These are phyloP conservation scores for Teinopalpus imperialis DNA, from an alignment of 2,888 invertebrate species.

Conservation along the genomic window DNA sequence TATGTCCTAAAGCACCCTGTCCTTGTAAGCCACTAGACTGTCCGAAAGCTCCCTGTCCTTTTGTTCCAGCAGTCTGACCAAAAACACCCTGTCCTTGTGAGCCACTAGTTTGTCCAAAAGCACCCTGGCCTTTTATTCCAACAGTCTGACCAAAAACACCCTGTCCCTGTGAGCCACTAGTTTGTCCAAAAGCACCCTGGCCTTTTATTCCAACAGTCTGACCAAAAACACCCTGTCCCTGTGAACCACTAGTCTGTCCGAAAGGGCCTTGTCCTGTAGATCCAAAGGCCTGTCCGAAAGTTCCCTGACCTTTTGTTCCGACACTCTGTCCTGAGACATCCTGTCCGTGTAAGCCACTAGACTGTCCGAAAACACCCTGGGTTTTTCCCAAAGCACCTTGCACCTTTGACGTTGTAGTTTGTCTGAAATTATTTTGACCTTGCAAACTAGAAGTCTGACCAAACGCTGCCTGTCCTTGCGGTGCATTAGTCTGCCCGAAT, in stretches of 20 bases:
- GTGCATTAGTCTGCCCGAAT: constrained; percentile 12
- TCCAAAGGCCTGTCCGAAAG: background rate
- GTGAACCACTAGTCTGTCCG: background rate
- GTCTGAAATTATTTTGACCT: background rate
- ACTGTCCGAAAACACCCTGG: constrained; percentile 9
- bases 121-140: constrained; percentile 21
- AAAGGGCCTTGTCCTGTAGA: constrained; percentile 3
- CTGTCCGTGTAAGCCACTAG: background rate
- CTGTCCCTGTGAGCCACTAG: constrained; percentile 1
- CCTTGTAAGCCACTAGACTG: background rate
- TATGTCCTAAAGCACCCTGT: background rate
- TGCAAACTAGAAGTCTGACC: background rate
- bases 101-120: background rate
- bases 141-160: background rate
- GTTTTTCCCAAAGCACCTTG: constrained; percentile 22
- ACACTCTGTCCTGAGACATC: background rate
- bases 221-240: constrained; percentile 1
- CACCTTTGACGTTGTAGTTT: constrained; percentile 28
- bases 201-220: background rate
- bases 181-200: constrained; percentile 4
- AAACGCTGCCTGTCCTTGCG: background rate
- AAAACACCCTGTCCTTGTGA: constrained; percentile 28
- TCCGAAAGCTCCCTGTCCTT: constrained; percentile 16
- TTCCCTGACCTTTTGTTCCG: background rate
- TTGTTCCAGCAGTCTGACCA: constrained; percentile 13